Percentiles rank a stretch among this genome's conserved stretches.
Evolutionary conservation across 2,888 invertebrate genomes (phyloP).

Genomic region (Salpingus planirostris): DNA sequence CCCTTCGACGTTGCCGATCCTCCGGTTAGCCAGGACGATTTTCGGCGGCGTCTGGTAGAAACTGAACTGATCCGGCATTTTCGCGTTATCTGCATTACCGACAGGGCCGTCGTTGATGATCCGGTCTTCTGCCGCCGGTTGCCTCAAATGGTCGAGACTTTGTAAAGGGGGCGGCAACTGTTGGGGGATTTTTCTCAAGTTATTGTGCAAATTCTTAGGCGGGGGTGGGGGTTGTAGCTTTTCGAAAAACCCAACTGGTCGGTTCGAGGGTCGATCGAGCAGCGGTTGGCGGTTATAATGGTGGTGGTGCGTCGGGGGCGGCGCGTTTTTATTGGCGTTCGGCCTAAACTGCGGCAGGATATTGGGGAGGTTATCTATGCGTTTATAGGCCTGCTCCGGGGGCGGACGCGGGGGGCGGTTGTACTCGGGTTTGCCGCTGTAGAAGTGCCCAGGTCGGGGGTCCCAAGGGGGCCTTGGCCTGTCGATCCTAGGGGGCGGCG

Average conservation of each 20-base stretch:
- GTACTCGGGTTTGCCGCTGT: constrained; percentile 39
- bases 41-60: constrained; percentile 40
- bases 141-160: background rate
- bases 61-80: constrained; percentile 26
- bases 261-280: constrained; percentile 39
- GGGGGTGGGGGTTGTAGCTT: constrained; percentile 40
- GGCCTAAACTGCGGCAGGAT: constrained; percentile 65
- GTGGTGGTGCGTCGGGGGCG: no score
- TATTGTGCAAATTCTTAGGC: constrained; percentile 38
- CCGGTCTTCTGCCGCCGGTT: constrained; percentile 24
- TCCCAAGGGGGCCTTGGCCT: constrained; percentile 43
- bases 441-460: constrained; percentile 41
- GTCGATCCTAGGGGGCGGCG: constrained; percentile 21
- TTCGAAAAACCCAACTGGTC: constrained; percentile 40
- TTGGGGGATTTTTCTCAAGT: constrained; percentile 46
- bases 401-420: constrained; percentile 36
- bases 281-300: constrained; percentile 36
- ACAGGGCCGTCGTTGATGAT: constrained; percentile 25
- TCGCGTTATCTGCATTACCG: constrained; percentile 14
- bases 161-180: constrained; percentile 27
- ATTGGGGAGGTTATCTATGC: constrained; percentile 49
- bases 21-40: constrained; percentile 40
- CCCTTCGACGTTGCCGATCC: constrained; percentile 41
- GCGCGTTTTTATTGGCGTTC: constrained; percentile 46
- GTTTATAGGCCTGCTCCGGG: constrained; percentile 35